Base-by-base conservation (phyloP, 2,888 invertebrate genomes). In the Dryobota labecula region DNA sequence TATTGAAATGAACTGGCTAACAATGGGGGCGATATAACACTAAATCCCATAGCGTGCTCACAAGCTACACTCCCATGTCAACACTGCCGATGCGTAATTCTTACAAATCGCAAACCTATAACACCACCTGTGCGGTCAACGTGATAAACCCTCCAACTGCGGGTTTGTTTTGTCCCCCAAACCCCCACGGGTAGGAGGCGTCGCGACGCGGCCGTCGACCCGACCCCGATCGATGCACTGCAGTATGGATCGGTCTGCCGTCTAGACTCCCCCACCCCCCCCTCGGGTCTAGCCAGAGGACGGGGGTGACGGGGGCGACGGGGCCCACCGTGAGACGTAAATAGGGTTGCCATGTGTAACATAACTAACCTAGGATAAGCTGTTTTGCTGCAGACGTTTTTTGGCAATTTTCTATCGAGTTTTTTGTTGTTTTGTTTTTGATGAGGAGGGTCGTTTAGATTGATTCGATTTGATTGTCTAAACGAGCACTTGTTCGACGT, bases 231-330 rank as follows among this genome's bases (percentile, higher is more conserved):
- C 94, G 94, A 94, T 94, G 93, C 91, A 85, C 89, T 93, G 94
- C 95, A 93, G 93, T 94, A 95, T 95, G 88, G 95, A 95, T 95
- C 95, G 93, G 94, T 93, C 93, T 93, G 90, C 88, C 92, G 95
- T 95, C 95, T 95, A 95, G 95, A 95, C 95, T 89, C 86, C 70
- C 88, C 27, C 75, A 74, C 88, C 84, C 87, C 85, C 85, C 85
- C 76, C 70, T 73, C 75, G 74, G 73, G 80, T 68, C 75, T 74
- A 68, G 75, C 58, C 69, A 51, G 68, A 54, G 82, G 80, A 62
- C 43, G 64, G 76, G 73, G 76, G 64, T 56, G 76, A 60, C 51
- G 83, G 83, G 43, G 47, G 47, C 30, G 30, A n/a, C n/a, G 15
- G 30, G 30, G 79, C 76, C 65, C 80, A 61, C 69, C 78, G 84